Evolutionary conservation across 1,140 invertebrate genomes (phyloP), one percentile per base, ranked within the genome.

Genomic region (Heliconius hewitsoni): DNA sequence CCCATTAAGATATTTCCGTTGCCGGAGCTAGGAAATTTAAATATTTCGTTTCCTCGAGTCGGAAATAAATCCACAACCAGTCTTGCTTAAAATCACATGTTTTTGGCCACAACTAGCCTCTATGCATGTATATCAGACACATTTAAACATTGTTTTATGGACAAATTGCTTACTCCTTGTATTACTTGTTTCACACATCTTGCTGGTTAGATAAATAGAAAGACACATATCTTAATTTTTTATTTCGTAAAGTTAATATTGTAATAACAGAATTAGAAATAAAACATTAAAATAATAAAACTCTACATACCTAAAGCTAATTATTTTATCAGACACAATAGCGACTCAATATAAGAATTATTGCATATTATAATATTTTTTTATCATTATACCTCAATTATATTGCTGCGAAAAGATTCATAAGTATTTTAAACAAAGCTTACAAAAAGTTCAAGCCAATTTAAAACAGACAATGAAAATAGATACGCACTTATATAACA

Each of bases 361-460:
- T 66, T 66, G 27, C 13, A 66, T 66, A 66, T 66, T 66, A 66
- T 30, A 66, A 60, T 23, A n/a, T 66, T 66, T 66, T 37, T 66
- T 66, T 66, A 66, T 30, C 60, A 66, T 66, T 66, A 16, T 30
- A 66, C 60, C 60, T 66, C 60, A 66, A 66, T 66, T 66, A 66
- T 30, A 30, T 30, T 66, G 60, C 27, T 66, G 9, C 60, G 60
- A 30, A 66, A 66, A 13, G 60, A 27, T 30, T 66, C 3, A 66
- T 66, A 66, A 66, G 60, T 66, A 66, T 66, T 66, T 66, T 66
- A 30, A 66, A 27, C 60, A 66, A 66, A 66, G 60, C 13, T 11
- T 5, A 66, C 60, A 66, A 66, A 66, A 66, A 66, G 60, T 66
- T 66, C 27, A 30, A 13, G 60, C 8, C 27, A 66, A 66, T 66